Base-by-base conservation (phyloP, 35 echinoderm and acorn worm species). In the Lytechinus variegatus region DNA sequence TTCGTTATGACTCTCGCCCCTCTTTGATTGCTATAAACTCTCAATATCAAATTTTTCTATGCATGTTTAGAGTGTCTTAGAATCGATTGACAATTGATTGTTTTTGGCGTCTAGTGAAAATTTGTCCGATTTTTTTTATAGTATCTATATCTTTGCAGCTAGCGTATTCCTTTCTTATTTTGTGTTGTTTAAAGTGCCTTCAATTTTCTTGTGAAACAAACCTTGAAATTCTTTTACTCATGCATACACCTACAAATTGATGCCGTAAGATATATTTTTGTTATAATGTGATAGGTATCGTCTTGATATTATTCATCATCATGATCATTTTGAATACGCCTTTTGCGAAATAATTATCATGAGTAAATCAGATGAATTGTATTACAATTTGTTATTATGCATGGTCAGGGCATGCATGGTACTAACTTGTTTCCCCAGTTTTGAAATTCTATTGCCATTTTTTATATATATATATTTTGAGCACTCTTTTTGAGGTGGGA, bases 71-170 rank as follows among this genome's bases (percentile, higher is more conserved):
- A 33, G 87, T 89, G 87, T 89, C 28, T 33, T 89, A 89, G 87
- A 89, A 21, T 89, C 24, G 28, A 89, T 89, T 89, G 87, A 29
- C 28, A 53, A 51, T 89, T 89, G 87, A 89, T 89, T 89, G 87
- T 89, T 89, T 44, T 89, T 89, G 87, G 87, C 87, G 87, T 89
- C 87, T 89, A 51, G 87, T 89, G 87, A 53, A 89, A 89, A 89
- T 51, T 89, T 89, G 87, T 89, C 52, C 52, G 14, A 71, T 21
- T 71, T 71, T 71, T 71, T 71, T 71, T 71, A 71, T 89, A 89
- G 52, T 89, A 12, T 89, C 24, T 53, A 53, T 89, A 89, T 58
- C 9, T 58, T 58, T 89, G 28, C 52, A 33, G 33, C 33, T 44
- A 44, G 52, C 87, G 87, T 89, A 89, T 44, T 89, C 87, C 10